Percentiles rank a stretch among this genome's conserved stretches.
These are phyloP conservation scores for Neolamprologus longior DNA, from an alignment of 2,113 vertebrate species.

Conservation along the genomic window DNA sequence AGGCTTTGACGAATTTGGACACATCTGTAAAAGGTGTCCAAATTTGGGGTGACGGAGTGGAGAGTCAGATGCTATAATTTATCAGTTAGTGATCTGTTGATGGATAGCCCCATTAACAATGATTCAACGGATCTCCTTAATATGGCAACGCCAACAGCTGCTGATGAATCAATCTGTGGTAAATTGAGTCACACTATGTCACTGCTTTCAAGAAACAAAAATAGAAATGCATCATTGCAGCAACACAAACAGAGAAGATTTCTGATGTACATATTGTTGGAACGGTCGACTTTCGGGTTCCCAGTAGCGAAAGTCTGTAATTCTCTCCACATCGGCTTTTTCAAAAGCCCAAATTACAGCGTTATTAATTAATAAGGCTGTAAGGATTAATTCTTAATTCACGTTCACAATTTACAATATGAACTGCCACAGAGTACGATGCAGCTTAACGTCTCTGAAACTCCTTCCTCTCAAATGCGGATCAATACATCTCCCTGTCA, in stretches of 20 bases:
- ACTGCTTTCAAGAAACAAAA: background rate
- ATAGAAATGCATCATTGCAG: background rate
- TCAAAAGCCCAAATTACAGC: background rate
- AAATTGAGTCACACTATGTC: constrained; percentile 19
- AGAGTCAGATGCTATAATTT: constrained; percentile 6
- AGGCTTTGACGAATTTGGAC: background rate
- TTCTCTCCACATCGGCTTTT: background rate
- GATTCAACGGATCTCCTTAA: constrained; percentile 34
- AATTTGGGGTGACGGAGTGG: background rate
- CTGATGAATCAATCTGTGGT: constrained; percentile 13
- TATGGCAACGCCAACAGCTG: constrained; percentile 7
- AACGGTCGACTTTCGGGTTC: background rate
- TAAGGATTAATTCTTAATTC: background rate
- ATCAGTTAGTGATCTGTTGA: constrained; percentile 37
- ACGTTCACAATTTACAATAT: background rate
- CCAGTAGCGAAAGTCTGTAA: background rate
- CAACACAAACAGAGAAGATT: background rate
- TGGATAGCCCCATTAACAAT: constrained; percentile 47
- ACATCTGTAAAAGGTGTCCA: background rate
- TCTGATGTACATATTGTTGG: background rate
- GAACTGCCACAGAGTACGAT: background rate
- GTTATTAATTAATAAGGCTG: background rate
- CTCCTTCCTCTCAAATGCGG: background rate
- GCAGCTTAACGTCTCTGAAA: background rate
- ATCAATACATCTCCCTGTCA: constrained; percentile 5